Percentiles rank a stretch among this genome's conserved stretches.
phyloP scores from a whole-genome alignment of 2,888 invertebrate species.

The Perizoma affinitatum region DNA sequence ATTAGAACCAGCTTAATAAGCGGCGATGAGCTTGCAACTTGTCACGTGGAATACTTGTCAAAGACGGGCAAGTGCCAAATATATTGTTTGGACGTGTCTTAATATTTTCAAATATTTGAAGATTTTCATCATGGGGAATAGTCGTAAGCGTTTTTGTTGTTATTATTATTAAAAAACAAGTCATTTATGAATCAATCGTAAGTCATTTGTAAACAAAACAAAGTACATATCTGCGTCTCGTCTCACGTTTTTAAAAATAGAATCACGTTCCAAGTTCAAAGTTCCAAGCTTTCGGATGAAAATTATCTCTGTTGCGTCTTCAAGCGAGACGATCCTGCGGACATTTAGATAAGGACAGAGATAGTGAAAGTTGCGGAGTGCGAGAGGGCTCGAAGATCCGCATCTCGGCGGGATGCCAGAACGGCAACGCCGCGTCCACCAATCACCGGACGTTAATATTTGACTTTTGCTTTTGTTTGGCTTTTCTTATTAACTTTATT shows the following conservation, averaged over 20 bases:
- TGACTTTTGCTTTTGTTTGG: constrained; percentile 65
- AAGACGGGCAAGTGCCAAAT: no score
- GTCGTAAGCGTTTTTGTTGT: no score
- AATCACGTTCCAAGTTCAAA: constrained; percentile 67
- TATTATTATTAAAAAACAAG: no score
- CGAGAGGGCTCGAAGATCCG: constrained; percentile 54
- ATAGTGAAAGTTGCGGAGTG: constrained; percentile 36
- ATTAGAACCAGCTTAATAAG: no score
- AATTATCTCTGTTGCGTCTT: constrained; percentile 82
- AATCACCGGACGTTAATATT: constrained; percentile 72
- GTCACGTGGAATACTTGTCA: no score
- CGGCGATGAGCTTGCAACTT: no score
- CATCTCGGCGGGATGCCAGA: constrained; percentile 73
- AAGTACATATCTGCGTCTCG: constrained; percentile 43
- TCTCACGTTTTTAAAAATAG: constrained; percentile 62
- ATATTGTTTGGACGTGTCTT: no score
- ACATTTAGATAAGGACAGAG: constrained; percentile 60
- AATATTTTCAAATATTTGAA: no score
- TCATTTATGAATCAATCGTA: background rate
- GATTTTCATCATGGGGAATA: no score
- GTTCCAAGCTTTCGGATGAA: constrained; percentile 74
- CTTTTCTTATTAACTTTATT: constrained; percentile 53
- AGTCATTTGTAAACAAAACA: background rate
- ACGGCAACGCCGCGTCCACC: constrained; percentile 81
- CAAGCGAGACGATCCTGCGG: constrained; percentile 80